Evolutionary conservation across 2,797 vertebrate species (phyloP).

Genomic region (Sebastes matsubarae): DNA sequence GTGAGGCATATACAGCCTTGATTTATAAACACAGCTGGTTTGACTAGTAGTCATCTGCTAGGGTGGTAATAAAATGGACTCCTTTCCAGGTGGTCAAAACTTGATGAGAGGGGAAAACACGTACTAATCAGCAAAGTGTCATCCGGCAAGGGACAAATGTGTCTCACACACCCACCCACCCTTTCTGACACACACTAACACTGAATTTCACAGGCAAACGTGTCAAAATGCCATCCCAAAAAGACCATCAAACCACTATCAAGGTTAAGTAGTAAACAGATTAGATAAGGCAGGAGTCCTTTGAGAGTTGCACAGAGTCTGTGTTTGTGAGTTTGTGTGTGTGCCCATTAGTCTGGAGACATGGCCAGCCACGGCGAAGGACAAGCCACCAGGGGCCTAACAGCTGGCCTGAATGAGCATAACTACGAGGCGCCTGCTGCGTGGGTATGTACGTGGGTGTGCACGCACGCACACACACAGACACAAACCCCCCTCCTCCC

Average conservation of each 20-base stretch:
- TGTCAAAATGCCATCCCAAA: background rate
- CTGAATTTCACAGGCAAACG: background rate
- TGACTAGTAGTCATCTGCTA: conserved; percentile 31
- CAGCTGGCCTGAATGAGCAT: conserved; percentile 74
- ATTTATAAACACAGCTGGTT: conserved; percentile 67
- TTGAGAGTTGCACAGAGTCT: background rate
- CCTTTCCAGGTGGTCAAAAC: conserved; percentile 61
- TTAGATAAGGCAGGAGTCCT: background rate
- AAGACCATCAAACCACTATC: background rate
- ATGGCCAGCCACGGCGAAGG: conserved; percentile 28
- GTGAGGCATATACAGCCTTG: background rate
- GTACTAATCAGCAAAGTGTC: conserved; percentile 47
- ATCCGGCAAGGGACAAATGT: conserved; percentile 37
- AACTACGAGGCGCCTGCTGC: conserved; percentile 65
- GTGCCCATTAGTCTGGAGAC: conserved; percentile 28
- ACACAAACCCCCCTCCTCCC: conserved; percentile 21
- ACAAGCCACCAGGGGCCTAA: conserved; percentile 59
- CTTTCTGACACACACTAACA: background rate
- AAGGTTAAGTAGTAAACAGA: background rate
- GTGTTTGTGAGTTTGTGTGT: background rate
- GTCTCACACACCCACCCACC: background rate
- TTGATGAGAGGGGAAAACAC: conserved; percentile 59
- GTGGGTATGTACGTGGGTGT: conserved; percentile 25
- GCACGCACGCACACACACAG: background rate
- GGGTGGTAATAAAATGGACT: conserved; percentile 40